Evolutionary conservation across 2,888 invertebrate genomes (phyloP).

Genomic region (Calephelis perditalis): DNA sequence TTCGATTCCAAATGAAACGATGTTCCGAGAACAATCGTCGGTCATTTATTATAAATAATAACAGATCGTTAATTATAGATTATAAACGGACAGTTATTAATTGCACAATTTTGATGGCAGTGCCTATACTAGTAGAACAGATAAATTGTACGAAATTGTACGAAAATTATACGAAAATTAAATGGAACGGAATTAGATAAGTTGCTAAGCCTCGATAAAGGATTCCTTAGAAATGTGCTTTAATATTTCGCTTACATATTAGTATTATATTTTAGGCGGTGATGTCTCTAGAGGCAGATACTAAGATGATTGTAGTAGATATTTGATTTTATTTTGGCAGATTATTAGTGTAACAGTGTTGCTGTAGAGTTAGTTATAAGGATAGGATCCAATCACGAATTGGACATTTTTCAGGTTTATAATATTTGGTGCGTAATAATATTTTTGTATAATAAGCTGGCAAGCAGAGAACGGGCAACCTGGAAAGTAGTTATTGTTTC

Average conservation of each 20-base stretch:
- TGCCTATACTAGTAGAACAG: conserved; percentile 14
- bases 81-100: conserved; percentile 22
- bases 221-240: conserved; percentile 6
- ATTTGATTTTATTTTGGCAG: neutral
- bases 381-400: too few species aligned
- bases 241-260: neutral
- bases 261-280: neutral
- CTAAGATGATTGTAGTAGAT: neutral
- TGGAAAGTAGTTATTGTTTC: too few species aligned
- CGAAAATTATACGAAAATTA: neutral
- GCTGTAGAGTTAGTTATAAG: neutral
- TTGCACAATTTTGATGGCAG: conserved; percentile 19
- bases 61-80: conserved; percentile 31
- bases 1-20: conserved; percentile 28
- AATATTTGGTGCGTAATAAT: neutral
- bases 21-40: conserved; percentile 26
- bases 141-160: conserved; percentile 4
- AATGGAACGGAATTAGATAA: conserved; percentile 10
- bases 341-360: too few species aligned
- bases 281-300: neutral
- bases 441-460: neutral
- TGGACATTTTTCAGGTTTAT: too few species aligned
- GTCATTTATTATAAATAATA: conserved; percentile 28
- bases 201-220: conserved; percentile 7
- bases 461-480: neutral